Base-by-base conservation (phyloP, 2,888 invertebrate species). In the Atrina japonica region DNA sequence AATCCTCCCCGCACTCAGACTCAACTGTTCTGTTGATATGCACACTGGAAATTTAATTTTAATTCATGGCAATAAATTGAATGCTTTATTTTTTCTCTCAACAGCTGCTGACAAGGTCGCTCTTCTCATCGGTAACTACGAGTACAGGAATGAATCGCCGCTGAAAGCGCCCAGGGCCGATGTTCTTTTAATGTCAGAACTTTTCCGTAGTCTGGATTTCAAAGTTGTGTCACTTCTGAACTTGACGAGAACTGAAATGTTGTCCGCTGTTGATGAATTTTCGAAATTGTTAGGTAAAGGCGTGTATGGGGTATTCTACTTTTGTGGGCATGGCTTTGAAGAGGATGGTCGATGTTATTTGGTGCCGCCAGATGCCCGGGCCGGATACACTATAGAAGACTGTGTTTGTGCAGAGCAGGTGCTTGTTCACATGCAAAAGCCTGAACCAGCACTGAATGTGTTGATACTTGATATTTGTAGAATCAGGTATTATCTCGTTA, bases 281-380 rank as follows among this genome's bases (percentile, higher is more conserved):
- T 83, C 86, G 61, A 83, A 88, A 69, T 80, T 91, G 30, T 77
- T 91, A n/a, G 89, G 89, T 23, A 81, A 84, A 29, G 91, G 90
- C 25, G 91, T 87, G 6, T 87, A 86, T 75, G 82, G 79, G 55
- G 84, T 88, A 50, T 87, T 88, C 63, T 91, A 91, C 76, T 91
- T 91, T 75, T 91, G 90, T 68, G 91, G 91, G 0, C 91, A 91
- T 74, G 91, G 91, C 1, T 91, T 91, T 77, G 91, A 91, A 70
- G 89, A 88, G 30, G 83, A 88, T 59, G 90, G 90, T 21, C 88
- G 89, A 69, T 90, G 90, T 58, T 91, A 89, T 77, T 80, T 91
- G n/a, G 85, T 91, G 18, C 91, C 91, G 1, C 86, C 89, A 3
- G 91, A 91, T 74, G 91, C 90, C 16, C 89, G 88, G 3, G 77